Conservation (phyloP, 2,797 vertebrate genomes). For the Rhinichthys osculus region DNA sequence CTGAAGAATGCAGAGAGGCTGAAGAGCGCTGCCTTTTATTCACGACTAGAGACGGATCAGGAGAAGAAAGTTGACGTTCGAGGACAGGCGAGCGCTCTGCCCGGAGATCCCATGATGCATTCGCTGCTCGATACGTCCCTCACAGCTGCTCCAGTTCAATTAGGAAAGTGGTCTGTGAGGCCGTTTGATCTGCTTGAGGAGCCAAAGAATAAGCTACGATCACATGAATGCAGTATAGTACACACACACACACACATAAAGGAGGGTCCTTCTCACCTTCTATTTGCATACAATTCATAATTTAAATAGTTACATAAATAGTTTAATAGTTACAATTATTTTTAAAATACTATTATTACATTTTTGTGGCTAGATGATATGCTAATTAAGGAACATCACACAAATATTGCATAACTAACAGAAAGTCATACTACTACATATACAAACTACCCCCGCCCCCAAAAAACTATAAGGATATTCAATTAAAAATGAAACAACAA, state of each 20-base stretch:
- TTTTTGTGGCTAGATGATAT: background rate
- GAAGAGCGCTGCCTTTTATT: slow-evolving; percentile 66
- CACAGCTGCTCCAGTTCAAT: slow-evolving; percentile 64
- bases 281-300: background rate
- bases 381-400: background rate
- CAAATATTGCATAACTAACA: slow-evolving; percentile 17
- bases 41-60: slow-evolving; percentile 58
- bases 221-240: slow-evolving; percentile 21
- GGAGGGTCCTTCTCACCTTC: background rate
- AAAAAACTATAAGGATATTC: no score
- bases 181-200: slow-evolving; percentile 72
- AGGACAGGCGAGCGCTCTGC: slow-evolving; percentile 57
- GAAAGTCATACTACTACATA: no score
- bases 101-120: slow-evolving; percentile 34
- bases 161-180: slow-evolving; percentile 58
- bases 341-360: background rate
- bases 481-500: no score
- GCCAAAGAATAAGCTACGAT: slow-evolving; percentile 53
- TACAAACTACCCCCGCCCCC: no score
- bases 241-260: background rate
- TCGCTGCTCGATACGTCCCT: slow-evolving; percentile 57
- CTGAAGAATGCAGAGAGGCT: slow-evolving; percentile 62
- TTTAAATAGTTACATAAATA: no score
- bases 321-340: background rate
- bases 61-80: slow-evolving; percentile 72